Evolutionary conservation across 2,797 vertebrate species (phyloP).

Genomic region (Schizopygopsis pylzovi): DNA sequence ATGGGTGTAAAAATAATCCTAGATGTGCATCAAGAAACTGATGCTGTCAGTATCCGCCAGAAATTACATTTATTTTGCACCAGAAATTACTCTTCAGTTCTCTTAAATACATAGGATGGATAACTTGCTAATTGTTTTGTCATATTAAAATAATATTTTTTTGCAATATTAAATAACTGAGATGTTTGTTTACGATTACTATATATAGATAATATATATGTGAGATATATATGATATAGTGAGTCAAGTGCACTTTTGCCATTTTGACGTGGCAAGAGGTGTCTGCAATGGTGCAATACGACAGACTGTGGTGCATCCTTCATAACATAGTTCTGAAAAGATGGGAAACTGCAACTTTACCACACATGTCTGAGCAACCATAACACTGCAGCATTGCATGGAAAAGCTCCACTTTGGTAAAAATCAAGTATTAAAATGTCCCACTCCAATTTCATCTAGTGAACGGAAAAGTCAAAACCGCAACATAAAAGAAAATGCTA

Average conservation of each 20-base stretch:
- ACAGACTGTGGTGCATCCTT: neutral
- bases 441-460: neutral
- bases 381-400: constrained; percentile 8
- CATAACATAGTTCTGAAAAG: neutral
- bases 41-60: neutral
- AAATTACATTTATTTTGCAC: neutral
- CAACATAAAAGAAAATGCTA: neutral
- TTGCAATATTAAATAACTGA: no score
- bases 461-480: neutral
- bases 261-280: neutral
- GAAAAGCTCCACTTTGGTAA: neutral
- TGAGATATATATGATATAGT: no score
- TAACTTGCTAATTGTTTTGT: neutral
- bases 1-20: neutral
- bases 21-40: neutral
- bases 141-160: neutral
- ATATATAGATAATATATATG: no score
- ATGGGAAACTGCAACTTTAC: neutral
- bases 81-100: neutral
- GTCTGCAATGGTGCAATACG: neutral
- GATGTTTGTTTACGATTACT: neutral
- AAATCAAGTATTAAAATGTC: neutral
- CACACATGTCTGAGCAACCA: neutral
- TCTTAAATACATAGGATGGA: neutral
- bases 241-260: neutral